Evolutionary conservation across 2,797 vertebrate species (phyloP), one percentile per base, ranked within the genome.

Genomic region (Pempheris klunzingeri): DNA sequence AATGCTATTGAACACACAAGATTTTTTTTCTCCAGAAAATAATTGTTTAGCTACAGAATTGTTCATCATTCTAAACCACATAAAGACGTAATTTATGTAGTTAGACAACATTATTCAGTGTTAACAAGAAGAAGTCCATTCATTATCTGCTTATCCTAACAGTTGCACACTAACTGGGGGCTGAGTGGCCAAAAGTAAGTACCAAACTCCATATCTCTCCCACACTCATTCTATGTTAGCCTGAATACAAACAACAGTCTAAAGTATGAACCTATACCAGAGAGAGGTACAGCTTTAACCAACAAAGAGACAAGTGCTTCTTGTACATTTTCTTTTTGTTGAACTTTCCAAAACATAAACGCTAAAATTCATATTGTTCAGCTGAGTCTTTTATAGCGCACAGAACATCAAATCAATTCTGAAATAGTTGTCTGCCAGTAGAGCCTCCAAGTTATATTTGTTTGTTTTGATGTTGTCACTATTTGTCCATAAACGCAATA

Each of bases 401-500:
- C 65, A 71, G 4, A 69, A 68, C 52, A 79, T 75, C 36, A 71
- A 85, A 88, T 86, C 77, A 82, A 67, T 83, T 77, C 50, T 84
- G 58, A 73, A 81, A 46, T 28, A 80, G 44, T 71, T 59, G 58
- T 76, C 79, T 81, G 70, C 34, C 62, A 74, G 71, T 18, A 71
- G 65, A 55, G 59, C 78, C 41, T 71, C 50, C 52, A 67, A 58
- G 61, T 84, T 77, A 55, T 78, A 66, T 83, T 83, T 87, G 64
- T 87, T 81, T 84, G 77, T 87, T 85, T 84, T 81, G 77, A 79
- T 83, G 71, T 71, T 84, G 73, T 82, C 28, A 41, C 71, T 63
- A 50, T 81, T 86, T 87, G 77, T 87, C 77, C 61, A 81, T 80
- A 82, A 90, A 84, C 20, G 17, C 76, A 74, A 68, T 81, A 65